Evolutionary conservation across 1,140 invertebrate genomes (phyloP).

Genomic region (Arion vulgaris): DNA sequence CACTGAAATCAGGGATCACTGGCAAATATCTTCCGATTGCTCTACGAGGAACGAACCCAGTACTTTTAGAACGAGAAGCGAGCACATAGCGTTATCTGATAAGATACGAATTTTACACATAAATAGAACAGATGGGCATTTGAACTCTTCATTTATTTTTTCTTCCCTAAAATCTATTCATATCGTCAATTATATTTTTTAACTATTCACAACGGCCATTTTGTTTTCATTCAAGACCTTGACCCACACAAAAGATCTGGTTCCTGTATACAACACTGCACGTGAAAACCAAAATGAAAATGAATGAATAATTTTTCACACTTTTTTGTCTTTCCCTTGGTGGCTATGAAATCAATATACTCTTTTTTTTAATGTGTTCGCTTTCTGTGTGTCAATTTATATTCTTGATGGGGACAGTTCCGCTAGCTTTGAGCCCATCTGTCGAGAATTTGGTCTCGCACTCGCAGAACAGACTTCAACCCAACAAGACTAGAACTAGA

Average conservation of each 20-base stretch:
- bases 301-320: not conserved
- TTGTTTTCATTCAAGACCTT: not conserved
- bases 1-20: no score
- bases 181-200: not conserved
- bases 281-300: not conserved
- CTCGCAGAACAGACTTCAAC: not conserved
- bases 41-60: no score
- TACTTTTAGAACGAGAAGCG: no score
- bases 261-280: not conserved
- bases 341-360: not conserved
- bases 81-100: no score
- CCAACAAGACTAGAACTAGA: not conserved
- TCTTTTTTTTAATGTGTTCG: not conserved
- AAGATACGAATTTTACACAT: no score
- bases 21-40: no score
- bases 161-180: no score
- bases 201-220: no score
- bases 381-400: not conserved
- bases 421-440: not conserved
- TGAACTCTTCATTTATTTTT: no score
- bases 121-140: no score
- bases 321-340: not conserved
- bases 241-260: not conserved
- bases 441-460: not conserved
- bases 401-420: not conserved